Evolutionary conservation across 2,113 vertebrate species (phyloP).

Genomic region (Eonycteris spelaea): DNA sequence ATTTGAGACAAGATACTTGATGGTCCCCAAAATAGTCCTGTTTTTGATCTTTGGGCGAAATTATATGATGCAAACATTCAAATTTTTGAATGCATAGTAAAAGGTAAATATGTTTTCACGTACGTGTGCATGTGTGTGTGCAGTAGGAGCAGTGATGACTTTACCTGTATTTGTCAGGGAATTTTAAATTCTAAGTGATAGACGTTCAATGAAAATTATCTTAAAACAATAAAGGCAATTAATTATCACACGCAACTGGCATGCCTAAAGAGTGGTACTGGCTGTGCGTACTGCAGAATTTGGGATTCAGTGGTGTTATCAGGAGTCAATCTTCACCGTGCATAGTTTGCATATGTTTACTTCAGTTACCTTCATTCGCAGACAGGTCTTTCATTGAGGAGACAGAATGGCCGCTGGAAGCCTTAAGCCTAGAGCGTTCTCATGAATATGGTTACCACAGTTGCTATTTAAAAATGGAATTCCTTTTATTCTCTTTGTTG

Average conservation of each 20-base stretch:
- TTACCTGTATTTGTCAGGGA: background rate
- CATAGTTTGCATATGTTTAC: background rate
- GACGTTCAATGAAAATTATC: background rate
- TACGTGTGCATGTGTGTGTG: fast-evolving
- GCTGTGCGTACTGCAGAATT: background rate
- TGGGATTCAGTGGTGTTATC: background rate
- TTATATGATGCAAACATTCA: background rate
- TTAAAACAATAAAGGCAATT: background rate
- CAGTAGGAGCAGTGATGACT: background rate
- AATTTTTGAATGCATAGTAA: background rate
- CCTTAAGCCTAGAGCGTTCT: background rate
- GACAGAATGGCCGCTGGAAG: background rate
- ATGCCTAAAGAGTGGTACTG: background rate
- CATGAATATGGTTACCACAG: slow-evolving; percentile 40
- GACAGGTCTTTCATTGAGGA: background rate
- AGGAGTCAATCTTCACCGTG: background rate
- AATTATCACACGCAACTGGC: background rate
- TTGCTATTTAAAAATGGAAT: slow-evolving; percentile 24
- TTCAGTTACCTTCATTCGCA: background rate
- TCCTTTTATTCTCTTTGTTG: slow-evolving; percentile 28
- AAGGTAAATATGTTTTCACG: background rate
- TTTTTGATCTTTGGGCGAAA: background rate
- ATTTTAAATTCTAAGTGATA: background rate
- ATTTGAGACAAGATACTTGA: background rate
- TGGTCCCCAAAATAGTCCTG: background rate